Percentiles rank a stretch among this genome's conserved stretches.
Evolutionary conservation across 2,113 vertebrate species (phyloP).

Genomic region (Eonycteris spelaea): DNA sequence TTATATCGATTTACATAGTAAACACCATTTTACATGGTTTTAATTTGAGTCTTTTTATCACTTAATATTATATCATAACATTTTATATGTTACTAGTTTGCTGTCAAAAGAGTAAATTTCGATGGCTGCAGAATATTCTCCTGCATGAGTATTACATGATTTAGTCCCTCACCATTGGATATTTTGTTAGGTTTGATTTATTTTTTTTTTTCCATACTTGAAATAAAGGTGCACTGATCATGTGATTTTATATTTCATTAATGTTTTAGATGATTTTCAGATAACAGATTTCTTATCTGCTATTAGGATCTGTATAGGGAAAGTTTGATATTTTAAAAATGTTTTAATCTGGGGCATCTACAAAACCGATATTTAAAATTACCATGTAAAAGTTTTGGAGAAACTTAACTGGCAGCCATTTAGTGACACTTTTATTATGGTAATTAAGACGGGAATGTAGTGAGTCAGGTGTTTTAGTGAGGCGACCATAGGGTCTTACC

Average conservation of each 20-base stretch:
- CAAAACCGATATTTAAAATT: slow-evolving; percentile 14
- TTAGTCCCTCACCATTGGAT: not conserved
- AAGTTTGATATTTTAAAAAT: not conserved
- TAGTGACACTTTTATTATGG: not conserved
- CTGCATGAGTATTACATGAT: not conserved
- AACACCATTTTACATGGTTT: not conserved
- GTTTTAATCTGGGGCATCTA: not conserved
- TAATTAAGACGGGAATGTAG: not conserved
- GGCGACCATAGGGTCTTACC: not conserved
- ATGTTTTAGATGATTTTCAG: not conserved
- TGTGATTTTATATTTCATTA: not conserved
- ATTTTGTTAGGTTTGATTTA: not conserved
- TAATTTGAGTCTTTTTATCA: not conserved
- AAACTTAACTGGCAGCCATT: not conserved
- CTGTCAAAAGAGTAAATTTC: not conserved
- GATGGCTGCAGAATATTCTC: not conserved
- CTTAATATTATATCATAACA: not conserved
- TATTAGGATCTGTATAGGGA: not conserved
- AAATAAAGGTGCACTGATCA: not conserved
- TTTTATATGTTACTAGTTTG: not conserved
- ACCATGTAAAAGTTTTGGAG: not conserved
- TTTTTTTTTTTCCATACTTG: not conserved
- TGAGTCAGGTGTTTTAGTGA: not conserved
- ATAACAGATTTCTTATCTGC: not conserved
- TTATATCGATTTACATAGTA: not conserved